These are phyloP conservation scores for Margaritifera margaritifera DNA, from an alignment of 2,888 invertebrate genomes.

Conservation along the genomic window DNA sequence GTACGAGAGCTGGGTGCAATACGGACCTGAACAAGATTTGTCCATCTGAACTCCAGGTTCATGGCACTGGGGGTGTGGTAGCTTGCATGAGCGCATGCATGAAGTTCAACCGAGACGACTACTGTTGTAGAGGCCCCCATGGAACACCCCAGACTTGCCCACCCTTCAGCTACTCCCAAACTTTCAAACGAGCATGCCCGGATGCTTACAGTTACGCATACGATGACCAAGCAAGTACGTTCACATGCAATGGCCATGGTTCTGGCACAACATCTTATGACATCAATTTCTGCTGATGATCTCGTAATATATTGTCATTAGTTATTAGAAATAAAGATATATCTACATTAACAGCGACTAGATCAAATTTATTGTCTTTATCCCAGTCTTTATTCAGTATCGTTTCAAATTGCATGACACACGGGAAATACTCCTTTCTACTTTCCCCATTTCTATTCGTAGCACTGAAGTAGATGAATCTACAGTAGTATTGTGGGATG, in stretches of 20 bases:
- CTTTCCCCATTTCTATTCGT: no score
- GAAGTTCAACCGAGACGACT: conserved; percentile 69
- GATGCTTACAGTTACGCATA: conserved; percentile 77
- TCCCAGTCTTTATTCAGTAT: no score
- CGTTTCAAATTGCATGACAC: no score
- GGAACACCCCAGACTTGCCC: conserved; percentile 66
- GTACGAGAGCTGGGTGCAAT: conserved; percentile 69
- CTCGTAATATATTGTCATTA: no score
- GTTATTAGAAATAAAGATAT: no score
- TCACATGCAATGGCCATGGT: conserved; percentile 69
- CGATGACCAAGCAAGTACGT: conserved; percentile 75
- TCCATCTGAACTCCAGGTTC: conserved; percentile 65
- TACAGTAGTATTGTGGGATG: no score
- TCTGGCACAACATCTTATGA: conserved; percentile 30
- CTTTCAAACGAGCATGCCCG: conserved; percentile 75
- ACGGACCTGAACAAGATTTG: conserved; percentile 71
- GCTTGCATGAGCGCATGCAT: conserved; percentile 76
- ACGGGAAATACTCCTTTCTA: no score
- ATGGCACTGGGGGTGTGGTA: conserved; percentile 53
- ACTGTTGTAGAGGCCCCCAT: no score
- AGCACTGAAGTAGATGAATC: no score
- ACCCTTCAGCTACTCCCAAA: conserved; percentile 70
- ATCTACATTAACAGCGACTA: no score
- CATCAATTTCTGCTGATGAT: conserved; percentile 31
- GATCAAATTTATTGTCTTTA: no score